These are phyloP conservation scores for Larimichthys polyactis DNA, from an alignment of 2,113 vertebrate genomes.

Conservation along the genomic window DNA sequence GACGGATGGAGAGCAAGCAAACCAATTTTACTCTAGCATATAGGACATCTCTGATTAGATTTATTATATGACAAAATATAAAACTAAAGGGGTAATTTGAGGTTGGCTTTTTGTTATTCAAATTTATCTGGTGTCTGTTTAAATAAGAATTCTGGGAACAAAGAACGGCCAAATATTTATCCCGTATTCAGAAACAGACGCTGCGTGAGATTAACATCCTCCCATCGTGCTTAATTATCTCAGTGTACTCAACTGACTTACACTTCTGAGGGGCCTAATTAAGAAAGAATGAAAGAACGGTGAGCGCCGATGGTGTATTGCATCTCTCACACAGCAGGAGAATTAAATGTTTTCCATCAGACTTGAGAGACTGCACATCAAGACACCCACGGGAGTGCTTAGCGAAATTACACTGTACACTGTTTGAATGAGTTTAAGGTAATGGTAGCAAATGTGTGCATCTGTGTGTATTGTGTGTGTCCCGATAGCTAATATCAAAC, in stretches of 20 bases:
- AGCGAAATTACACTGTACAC: constrained; percentile 52
- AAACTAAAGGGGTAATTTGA: too few relatives aligned
- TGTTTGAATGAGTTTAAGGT: constrained; percentile 60
- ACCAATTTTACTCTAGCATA: too few relatives aligned
- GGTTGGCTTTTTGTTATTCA: too few relatives aligned
- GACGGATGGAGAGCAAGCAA: constrained; percentile 30
- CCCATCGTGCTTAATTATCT: constrained; percentile 72
- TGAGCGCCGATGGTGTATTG: constrained; percentile 42
- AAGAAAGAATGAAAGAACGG: constrained; percentile 62
- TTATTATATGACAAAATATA: background rate
- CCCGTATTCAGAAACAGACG: constrained; percentile 44
- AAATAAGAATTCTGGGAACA: constrained; percentile 19
- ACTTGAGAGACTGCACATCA: constrained; percentile 60
- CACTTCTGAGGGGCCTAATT: constrained; percentile 69
- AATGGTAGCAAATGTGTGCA: constrained; percentile 44
- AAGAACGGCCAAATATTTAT: constrained; percentile 44
- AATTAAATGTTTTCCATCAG: constrained; percentile 72
- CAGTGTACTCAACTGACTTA: constrained; percentile 46
- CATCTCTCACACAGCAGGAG: constrained; percentile 67
- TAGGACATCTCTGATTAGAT: background rate
- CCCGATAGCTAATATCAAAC: constrained; percentile 36
- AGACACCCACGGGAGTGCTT: constrained; percentile 53
- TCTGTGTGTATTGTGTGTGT: constrained; percentile 26
- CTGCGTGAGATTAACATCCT: constrained; percentile 44
- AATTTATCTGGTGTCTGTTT: background rate